Conservation (phyloP, 1,140 invertebrate genomes). For the Drosophila athabasca region DNA sequence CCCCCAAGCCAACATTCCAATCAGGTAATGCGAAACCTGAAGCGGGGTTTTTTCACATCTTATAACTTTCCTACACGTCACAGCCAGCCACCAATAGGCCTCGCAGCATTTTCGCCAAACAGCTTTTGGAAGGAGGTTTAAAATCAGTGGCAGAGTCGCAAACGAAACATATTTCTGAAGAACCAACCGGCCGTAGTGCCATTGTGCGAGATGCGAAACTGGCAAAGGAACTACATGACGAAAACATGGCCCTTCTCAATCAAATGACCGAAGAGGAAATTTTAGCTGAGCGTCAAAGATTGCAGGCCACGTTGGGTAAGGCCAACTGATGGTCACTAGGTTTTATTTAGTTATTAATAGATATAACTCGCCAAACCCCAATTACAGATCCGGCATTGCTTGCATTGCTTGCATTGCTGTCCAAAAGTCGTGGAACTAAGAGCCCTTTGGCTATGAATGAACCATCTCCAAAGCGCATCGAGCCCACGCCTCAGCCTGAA, state of each 20-base stretch:
- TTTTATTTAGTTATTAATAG: not conserved
- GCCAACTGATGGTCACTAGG: too few relatives aligned
- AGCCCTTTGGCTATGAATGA: not conserved
- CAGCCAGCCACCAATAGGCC: constrained; percentile 24
- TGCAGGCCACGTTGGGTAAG: constrained; percentile 87
- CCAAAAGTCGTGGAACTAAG: constrained; percentile 84
- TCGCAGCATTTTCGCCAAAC: constrained; percentile 56
- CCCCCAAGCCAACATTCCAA: not conserved
- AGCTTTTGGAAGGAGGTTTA: constrained; percentile 13
- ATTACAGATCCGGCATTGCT: constrained; percentile 67
- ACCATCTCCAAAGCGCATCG: not conserved
- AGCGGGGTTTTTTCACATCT: not conserved
- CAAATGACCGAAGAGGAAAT: constrained; percentile 91
- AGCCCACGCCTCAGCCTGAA: constrained; percentile 17
- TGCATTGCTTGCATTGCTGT: constrained; percentile 87
- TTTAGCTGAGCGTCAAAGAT: constrained; percentile 88
- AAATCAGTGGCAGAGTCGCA: not conserved
- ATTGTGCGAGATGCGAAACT: constrained; percentile 85
- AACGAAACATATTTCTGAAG: not conserved
- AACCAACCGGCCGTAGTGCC: constrained; percentile 79
- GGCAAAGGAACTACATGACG: constrained; percentile 87
- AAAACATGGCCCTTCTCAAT: constrained; percentile 88
- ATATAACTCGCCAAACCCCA: not conserved
- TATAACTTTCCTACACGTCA: not conserved
- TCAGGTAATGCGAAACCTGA: constrained; percentile 2